Base-by-base conservation (phyloP, 2,797 vertebrate species). In the Halcyon smyrnensis region DNA sequence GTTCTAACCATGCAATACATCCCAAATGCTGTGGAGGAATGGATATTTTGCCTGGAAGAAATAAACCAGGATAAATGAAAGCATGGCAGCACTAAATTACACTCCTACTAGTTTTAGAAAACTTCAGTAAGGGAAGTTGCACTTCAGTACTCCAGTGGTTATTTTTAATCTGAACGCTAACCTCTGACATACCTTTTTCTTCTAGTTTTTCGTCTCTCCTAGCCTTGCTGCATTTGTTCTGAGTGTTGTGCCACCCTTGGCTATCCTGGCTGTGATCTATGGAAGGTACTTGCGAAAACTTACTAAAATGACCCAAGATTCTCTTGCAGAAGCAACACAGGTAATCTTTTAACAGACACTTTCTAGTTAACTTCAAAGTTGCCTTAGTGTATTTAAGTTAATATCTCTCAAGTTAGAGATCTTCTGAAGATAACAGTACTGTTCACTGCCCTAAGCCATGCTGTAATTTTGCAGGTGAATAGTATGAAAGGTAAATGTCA, bases 291-390 rank as follows among this genome's bases (percentile, higher is more conserved):
- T 99, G 50, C 98, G 98, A 96, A 98, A 99, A 87, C 98, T 99
- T 96, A 99, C 99, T 84, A 99, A 98, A 97, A 91, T 96, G 64
- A 99, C 98, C 3, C 99, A 99, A 96, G 99, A 99, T n/a, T 98
- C 99, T 18, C 98, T 99, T n/a, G 99, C 99, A 70, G 98, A 99
- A 82, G 98, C 99, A 91, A 99, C 99, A 69, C 98, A 99, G 99
- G 99, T 99, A 95, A 95, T 71, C 46, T 85, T 82, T 68, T 62
- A 89, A 34, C 27, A 45, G 50, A 45, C 1, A 2, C 71, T 89
- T 81, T 46, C 63, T 68, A 43, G 21, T 81, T 94, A 59, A 90
- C 57, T 90, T 91, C 45, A 62, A 71, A 86, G 27, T 64, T 91
- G 12, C 12, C 75, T 2, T 90, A 36, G 13, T 51, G 9, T 62